Percentiles rank a stretch among this genome's conserved stretches.
These are phyloP conservation scores for Nephrotoma guestfalica DNA, from an alignment of 2,888 invertebrate species.

Conservation along the genomic window DNA sequence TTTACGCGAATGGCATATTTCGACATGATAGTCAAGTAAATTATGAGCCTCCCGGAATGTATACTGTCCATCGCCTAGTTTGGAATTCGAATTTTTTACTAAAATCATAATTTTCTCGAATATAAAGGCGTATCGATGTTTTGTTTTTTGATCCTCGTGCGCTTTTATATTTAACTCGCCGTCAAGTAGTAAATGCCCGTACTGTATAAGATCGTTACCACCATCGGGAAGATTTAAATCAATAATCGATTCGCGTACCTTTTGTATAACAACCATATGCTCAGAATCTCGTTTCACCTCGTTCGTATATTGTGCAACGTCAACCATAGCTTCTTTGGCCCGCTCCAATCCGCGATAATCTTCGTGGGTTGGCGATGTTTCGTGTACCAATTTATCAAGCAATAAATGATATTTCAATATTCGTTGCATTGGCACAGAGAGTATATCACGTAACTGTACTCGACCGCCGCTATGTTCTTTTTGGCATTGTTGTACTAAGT, in stretches of 20 bases:
- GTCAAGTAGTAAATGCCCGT: slow-evolving; percentile 83
- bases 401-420: slow-evolving; percentile 94
- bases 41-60: slow-evolving; percentile 75
- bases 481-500: slow-evolving; percentile 60
- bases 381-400: slow-evolving; percentile 74
- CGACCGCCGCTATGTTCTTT: slow-evolving; percentile 87
- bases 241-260: slow-evolving; percentile 75
- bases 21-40: slow-evolving; percentile 74
- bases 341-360: slow-evolving; percentile 69
- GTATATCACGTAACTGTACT: slow-evolving; percentile 85
- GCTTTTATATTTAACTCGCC: slow-evolving; percentile 87
- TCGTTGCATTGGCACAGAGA: slow-evolving; percentile 97
- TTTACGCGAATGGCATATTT: slow-evolving; percentile 53
- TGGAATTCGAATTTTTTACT: slow-evolving; percentile 28
- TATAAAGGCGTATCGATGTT: slow-evolving; percentile 84
- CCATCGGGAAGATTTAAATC: slow-evolving; percentile 71
- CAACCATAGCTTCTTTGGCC: slow-evolving; percentile 91
- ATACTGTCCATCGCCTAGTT: slow-evolving; percentile 63
- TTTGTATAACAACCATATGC: slow-evolving; percentile 73
- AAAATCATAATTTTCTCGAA: slow-evolving; percentile 90
- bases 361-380: slow-evolving; percentile 69
- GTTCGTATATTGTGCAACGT: slow-evolving; percentile 93
- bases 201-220: slow-evolving; percentile 62
- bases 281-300: slow-evolving; percentile 96
- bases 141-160: slow-evolving; percentile 74